These are phyloP conservation scores for Mesorhabditis sp. DNA, from an alignment of 2,888 invertebrate genomes.

Conservation along the genomic window DNA sequence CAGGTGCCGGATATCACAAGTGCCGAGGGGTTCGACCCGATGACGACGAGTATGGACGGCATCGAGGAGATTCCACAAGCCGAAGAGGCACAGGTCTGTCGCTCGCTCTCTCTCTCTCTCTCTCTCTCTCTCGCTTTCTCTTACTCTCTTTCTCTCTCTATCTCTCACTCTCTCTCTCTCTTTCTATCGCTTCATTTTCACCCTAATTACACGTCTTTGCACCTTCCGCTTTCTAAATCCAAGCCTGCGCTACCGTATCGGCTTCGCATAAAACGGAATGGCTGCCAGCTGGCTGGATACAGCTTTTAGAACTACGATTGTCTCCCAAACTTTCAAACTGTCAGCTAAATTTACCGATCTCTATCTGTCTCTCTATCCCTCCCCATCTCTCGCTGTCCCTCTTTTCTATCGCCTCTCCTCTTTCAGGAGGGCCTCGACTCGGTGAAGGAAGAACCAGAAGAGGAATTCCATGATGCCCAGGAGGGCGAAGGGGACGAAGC, in stretches of 20 bases:
- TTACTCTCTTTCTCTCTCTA: too few relatives aligned
- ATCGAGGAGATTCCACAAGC: slow-evolving; percentile 53
- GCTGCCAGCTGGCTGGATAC: too few relatives aligned
- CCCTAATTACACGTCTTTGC: background rate
- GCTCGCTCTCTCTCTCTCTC: background rate
- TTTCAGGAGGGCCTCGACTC: slow-evolving; percentile 11
- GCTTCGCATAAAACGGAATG: too few relatives aligned
- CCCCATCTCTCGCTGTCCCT: too few relatives aligned
- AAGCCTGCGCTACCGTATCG: too few relatives aligned
- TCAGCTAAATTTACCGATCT: background rate
- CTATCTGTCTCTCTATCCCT: too few relatives aligned
- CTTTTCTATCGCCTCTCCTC: background rate
- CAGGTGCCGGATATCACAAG: slow-evolving; percentile 56
- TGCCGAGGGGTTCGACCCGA: slow-evolving; percentile 53
- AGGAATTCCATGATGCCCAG: slow-evolving; percentile 5
- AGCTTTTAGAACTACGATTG: background rate
- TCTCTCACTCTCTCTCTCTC: too few relatives aligned
- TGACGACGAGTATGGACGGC: slow-evolving; percentile 57
- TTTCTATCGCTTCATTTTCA: background rate
- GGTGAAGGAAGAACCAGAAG: slow-evolving; percentile 15
- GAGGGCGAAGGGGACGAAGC: slow-evolving; percentile 13
- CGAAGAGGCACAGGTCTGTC: slow-evolving; percentile 40
- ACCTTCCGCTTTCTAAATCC: too few relatives aligned
- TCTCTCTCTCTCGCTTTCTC: too few relatives aligned
- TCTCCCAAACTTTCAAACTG: background rate